phyloP scores from a whole-genome alignment of 2,797 vertebrate species.

The Mionectes olivaceus region DNA sequence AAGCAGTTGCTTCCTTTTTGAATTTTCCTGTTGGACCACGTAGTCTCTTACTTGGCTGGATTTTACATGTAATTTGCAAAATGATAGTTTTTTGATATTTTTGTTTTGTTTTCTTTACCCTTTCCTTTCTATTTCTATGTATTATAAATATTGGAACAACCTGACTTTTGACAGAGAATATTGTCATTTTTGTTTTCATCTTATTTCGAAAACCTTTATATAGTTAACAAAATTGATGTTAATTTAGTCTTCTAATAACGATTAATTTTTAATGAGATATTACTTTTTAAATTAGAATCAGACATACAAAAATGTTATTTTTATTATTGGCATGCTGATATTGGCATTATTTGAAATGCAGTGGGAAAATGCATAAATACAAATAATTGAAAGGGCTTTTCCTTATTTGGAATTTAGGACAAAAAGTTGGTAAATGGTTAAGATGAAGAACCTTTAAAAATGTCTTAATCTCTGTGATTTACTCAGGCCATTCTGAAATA shows the following conservation, averaged over 20 bases:
- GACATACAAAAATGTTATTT: neutral
- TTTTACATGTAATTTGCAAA: constrained; percentile 17
- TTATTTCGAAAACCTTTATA: constrained; percentile 1
- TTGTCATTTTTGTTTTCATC: neutral
- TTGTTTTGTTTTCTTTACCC: neutral
- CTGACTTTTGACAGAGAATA: constrained; percentile 4
- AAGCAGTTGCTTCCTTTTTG: constrained; percentile 13
- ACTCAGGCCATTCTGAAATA: constrained; percentile 19
- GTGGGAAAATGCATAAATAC: neutral
- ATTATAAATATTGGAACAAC: neutral
- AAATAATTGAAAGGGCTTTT: neutral
- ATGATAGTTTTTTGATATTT: neutral
- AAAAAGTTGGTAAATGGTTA: neutral
- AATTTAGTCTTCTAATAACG: constrained; percentile 26
- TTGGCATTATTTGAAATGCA: neutral
- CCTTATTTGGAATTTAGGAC: neutral
- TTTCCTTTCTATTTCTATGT: neutral
- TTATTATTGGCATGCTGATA: neutral
- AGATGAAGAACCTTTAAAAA: neutral
- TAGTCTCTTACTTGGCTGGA: neutral
- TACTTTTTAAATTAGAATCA: constrained; percentile 3
- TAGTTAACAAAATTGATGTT: constrained; percentile 31
- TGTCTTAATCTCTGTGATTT: neutral
- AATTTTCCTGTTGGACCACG: neutral
- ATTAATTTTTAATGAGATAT: constrained; percentile 36